Base-by-base conservation (phyloP, 2,888 invertebrate species). In the Mylabris sibirica region DNA sequence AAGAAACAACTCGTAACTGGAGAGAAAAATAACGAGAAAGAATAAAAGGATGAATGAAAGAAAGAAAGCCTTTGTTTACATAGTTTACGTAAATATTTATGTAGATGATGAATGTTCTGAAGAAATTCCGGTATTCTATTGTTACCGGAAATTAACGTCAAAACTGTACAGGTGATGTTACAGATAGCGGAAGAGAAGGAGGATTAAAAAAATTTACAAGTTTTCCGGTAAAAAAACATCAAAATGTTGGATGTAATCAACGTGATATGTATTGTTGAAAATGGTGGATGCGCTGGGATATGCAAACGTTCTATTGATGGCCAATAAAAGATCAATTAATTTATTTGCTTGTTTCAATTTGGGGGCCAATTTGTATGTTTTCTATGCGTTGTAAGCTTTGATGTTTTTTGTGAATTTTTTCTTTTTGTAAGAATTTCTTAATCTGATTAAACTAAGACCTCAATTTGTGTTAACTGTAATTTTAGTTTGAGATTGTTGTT, bases 121-220 rank as follows among this genome's bases (percentile, higher is more conserved):
- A 44, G n/a, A 2, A 44, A 11, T 17, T 17, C 44, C 14, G 14
- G 38, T 3, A 38, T 38, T 17, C 44, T 17, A n/a, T 44, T 44
- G 44, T 17, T 44, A n/a, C 17, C n/a, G 44, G 44, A 44, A 44
- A 44, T 44, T 44, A 44, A 44, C 44, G 8, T 44, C 44, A 44
- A 6, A 17, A 44, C n/a, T 44, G 12, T 44, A 44, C 44, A 44
- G 44, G 44, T 17, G 44, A 44, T 44, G 3, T 17, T 44, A 41
- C 14, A 41, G 41, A n/a, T 41, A 4, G 4, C 41, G 41, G 41
- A n/a, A 14, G 41, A 30, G 5, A 8, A 30, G 2, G 5, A 30
- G 30, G 30, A 30, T 41, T 41, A 14, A n/a, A n/a, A 41, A 41
- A 41, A 41, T 14, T 5, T 41, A n/a, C 41, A 41, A 5, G n/a